Evolutionary conservation across 2,888 invertebrate genomes (phyloP).

Genomic region (Morpho deidamia): DNA sequence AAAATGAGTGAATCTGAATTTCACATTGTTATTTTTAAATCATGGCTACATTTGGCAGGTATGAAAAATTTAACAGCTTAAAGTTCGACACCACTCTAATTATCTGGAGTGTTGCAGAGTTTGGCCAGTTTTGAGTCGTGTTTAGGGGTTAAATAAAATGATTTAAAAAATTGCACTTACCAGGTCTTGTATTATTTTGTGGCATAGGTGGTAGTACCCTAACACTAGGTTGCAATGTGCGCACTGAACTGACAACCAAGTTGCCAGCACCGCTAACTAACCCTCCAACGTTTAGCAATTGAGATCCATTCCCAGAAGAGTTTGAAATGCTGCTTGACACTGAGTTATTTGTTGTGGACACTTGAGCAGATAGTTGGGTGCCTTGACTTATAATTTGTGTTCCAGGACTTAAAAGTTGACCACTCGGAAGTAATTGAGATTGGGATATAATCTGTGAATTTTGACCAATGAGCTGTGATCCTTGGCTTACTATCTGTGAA

Average conservation of each 20-base stretch:
- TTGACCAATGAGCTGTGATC: constrained; percentile 59
- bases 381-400: constrained; percentile 73
- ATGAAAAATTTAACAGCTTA: no score
- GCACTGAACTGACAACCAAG: constrained; percentile 60
- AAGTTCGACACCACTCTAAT: no score
- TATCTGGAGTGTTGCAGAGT: no score
- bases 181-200: constrained; percentile 62
- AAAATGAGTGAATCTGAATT: no score
- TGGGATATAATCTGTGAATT: constrained; percentile 61
- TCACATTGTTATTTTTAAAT: no score
- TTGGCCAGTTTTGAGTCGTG: no score
- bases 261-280: constrained; percentile 53
- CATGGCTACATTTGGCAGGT: no score
- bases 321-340: constrained; percentile 41
- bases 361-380: constrained; percentile 57
- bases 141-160: no score
- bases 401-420: constrained; percentile 57
- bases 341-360: constrained; percentile 44
- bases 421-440: constrained; percentile 56
- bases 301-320: constrained; percentile 47
- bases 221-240: constrained; percentile 62
- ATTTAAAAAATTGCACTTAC: constrained; percentile 32
- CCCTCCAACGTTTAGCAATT: constrained; percentile 60
- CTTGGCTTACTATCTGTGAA: constrained; percentile 65
- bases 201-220: constrained; percentile 62